phyloP scores from a whole-genome alignment of 2,113 vertebrate species.

The Petrocephalus microphthalmus region DNA sequence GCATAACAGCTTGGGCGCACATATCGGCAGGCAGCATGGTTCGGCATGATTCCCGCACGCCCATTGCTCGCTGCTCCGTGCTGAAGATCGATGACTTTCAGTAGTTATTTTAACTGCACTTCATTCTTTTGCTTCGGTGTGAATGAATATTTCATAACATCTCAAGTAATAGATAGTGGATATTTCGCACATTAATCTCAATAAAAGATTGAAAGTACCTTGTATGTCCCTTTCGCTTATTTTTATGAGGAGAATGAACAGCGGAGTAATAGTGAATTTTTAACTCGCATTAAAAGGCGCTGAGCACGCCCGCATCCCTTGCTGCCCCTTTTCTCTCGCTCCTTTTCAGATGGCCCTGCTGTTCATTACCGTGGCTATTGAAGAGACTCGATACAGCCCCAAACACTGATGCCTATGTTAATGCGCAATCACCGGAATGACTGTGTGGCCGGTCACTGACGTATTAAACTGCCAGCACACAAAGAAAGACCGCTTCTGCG shows the following conservation, averaged over 20 bases:
- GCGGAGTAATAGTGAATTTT: conserved; percentile 23
- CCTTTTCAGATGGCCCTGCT: conserved; percentile 17
- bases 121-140: not conserved
- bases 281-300: conserved; percentile 30
- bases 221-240: not conserved
- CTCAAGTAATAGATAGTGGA: conserved; percentile 30
- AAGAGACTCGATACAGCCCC: not conserved
- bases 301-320: conserved; percentile 27
- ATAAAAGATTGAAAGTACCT: conserved; percentile 40
- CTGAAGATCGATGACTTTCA: conserved; percentile 24
- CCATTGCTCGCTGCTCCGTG: conserved; percentile 26
- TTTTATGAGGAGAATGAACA: conserved; percentile 34
- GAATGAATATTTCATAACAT: conserved; percentile 35
- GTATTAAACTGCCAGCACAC: not conserved
- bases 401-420: not conserved
- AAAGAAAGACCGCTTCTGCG: not conserved
- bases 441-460: not conserved
- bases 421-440: not conserved
- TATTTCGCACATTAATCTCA: conserved; percentile 40
- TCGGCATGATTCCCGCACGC: no score
- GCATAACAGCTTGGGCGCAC: no score
- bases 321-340: conserved; percentile 34
- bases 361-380: not conserved
- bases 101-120: not conserved
- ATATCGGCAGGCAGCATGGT: no score